phyloP scores from a whole-genome alignment of 2,797 vertebrate species.

The Phalloptychus januarius region DNA sequence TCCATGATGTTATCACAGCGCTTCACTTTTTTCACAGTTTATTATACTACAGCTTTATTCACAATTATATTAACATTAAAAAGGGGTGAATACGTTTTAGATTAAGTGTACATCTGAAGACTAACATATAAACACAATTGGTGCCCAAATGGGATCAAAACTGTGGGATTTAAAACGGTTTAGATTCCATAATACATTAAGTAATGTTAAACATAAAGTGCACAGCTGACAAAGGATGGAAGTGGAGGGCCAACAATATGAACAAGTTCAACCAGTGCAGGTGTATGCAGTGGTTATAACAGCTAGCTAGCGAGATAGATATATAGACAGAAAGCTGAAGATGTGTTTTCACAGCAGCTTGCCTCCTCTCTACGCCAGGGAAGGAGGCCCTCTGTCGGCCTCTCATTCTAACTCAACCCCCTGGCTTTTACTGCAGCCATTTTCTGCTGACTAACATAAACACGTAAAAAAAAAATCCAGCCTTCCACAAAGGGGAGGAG shows the following conservation, averaged over 20 bases:
- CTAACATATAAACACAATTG: background rate
- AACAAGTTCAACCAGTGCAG: background rate
- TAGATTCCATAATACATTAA: background rate
- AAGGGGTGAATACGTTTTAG: too few species aligned
- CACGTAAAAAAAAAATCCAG: slow-evolving; percentile 14
- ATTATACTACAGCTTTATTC: too few species aligned
- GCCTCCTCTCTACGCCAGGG: slow-evolving; percentile 33
- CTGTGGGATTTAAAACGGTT: background rate
- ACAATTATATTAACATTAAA: too few species aligned
- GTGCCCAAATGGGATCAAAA: background rate
- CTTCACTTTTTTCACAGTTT: too few species aligned
- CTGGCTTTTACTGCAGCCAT: slow-evolving; percentile 72
- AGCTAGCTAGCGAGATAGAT: background rate
- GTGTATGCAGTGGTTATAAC: background rate
- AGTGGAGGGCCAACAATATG: background rate
- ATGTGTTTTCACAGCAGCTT: slow-evolving; percentile 16
- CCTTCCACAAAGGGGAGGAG: slow-evolving; percentile 24
- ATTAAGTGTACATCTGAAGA: background rate
- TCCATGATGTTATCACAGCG: too few species aligned
- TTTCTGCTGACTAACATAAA: slow-evolving; percentile 78
- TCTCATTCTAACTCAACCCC: slow-evolving; percentile 47
- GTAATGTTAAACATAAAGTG: background rate
- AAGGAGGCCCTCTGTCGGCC: slow-evolving; percentile 63
- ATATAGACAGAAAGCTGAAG: background rate
- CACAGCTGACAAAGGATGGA: background rate